These are phyloP conservation scores for Tupaia tana DNA, from an alignment of 2,113 vertebrate genomes.

Conservation along the genomic window DNA sequence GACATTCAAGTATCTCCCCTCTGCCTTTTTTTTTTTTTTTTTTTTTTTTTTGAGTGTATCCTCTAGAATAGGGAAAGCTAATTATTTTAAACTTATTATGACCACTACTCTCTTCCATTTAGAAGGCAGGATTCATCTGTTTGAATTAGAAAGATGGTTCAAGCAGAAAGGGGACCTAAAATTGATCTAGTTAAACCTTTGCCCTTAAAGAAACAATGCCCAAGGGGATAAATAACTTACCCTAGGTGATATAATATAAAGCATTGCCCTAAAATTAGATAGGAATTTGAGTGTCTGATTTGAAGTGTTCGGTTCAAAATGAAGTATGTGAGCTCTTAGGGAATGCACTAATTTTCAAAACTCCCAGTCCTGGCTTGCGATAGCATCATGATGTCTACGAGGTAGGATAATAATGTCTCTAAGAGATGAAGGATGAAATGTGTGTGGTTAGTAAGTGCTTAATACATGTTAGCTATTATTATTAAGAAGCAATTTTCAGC, in stretches of 20 bases:
- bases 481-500: neutral
- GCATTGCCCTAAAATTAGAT: neutral
- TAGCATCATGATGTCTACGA: neutral
- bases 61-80: neutral
- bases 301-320: conserved; percentile 38
- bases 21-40: neutral
- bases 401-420: neutral
- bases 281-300: neutral
- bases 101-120: neutral
- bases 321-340: neutral
- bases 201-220: neutral
- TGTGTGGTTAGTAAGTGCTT: neutral
- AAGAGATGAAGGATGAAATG: neutral
- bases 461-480: neutral
- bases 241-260: neutral
- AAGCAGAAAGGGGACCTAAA: neutral
- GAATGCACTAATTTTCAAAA: neutral
- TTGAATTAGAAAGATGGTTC: neutral
- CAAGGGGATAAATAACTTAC: neutral
- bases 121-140: neutral
- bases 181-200: neutral
- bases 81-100: neutral
- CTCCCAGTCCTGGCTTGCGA: neutral
- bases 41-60: neutral
- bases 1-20: neutral